These are phyloP conservation scores for Melitaea cinxia DNA, from an alignment of 1,140 invertebrate genomes.

Conservation along the genomic window DNA sequence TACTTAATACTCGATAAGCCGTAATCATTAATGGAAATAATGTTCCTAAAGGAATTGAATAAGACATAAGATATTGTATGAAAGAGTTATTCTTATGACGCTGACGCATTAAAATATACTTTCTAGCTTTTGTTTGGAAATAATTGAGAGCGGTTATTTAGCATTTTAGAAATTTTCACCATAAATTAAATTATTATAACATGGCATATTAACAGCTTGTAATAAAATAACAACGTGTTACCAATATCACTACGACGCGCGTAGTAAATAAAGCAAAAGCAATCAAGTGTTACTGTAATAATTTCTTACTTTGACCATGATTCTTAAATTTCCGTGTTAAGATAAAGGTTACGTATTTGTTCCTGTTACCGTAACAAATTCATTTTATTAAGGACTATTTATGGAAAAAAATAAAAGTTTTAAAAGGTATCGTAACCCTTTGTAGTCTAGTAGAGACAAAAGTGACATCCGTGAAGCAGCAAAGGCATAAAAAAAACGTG, in stretches of 20 bases:
- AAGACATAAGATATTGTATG: too few relatives aligned
- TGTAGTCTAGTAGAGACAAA: conserved; percentile 31
- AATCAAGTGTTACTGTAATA: conserved; percentile 16
- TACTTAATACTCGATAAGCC: too few relatives aligned
- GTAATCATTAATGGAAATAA: too few relatives aligned
- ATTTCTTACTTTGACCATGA: conserved; percentile 21
- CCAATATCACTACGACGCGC: conserved; percentile 4
- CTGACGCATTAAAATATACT: too few relatives aligned
- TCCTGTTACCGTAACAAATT: conserved; percentile 6
- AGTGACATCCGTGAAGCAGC: conserved; percentile 44
- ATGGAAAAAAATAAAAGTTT: not conserved
- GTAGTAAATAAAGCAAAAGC: conserved; percentile 6
- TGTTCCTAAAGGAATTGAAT: too few relatives aligned
- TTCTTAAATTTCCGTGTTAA: conserved; percentile 26
- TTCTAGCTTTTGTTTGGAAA: too few relatives aligned
- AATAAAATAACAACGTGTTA: not conserved
- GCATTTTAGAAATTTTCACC: too few relatives aligned
- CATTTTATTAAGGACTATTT: not conserved
- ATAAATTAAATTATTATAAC: too few relatives aligned
- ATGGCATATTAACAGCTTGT: too few relatives aligned
- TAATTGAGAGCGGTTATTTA: too few relatives aligned
- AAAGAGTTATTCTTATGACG: too few relatives aligned
- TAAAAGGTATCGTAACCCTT: not conserved
- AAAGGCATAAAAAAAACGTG: conserved; percentile 48
- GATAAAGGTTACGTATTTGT: conserved; percentile 19